Evolutionary conservation across 1,140 invertebrate genomes (phyloP), one percentile per base, ranked within the genome.

Genomic region (Penaeus indicus): DNA sequence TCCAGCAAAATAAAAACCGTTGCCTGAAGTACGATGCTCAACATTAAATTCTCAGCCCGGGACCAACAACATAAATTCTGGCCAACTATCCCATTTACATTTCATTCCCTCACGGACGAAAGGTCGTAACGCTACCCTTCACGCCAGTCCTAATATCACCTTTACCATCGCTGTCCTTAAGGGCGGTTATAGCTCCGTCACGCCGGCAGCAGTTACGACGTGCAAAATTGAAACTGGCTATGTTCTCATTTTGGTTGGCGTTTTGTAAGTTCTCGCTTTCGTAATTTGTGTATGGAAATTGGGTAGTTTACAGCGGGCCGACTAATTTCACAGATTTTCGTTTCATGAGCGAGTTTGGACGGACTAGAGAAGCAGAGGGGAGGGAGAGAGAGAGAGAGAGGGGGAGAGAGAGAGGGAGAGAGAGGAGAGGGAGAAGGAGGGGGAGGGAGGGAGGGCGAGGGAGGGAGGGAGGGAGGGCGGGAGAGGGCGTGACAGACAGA

Each of bases 1-100:
- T 86, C 25, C 67, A 69, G 54, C 69, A 77, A 86, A 88, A 88
- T 84, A 85, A 85, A 89, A 72, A 86, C 83, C 83, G 75, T 80
- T 72, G 84, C 88, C 79, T 89, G 88, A 90, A 90, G 90, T 85
- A 91, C 90, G 91, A 90, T 88, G 82, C 87, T 90, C 85, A 91
- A 89, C 80, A 86, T 79, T 88, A 90, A 81, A 82, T 89, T 91
- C 85, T 91, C 91, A 82, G 82, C 64, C 63, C 64, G 38, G 62
- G 69, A 54, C 60, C 81, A 84, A 60, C 81, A 82, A 67, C 87
- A 89, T 89, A 89, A 89, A 89, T 89, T 89, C 87, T 69, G 79
- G 81, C 62, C 60, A 84, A 89, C 81, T 89, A 89, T 89, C 87
- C 81, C 81, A 89, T 89, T 89, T 89, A 89, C 87, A 89, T 89